A percentile compares a stretch with the other conserved stretches of the same genome.
Evolutionary conservation across 2,888 invertebrate genomes (phyloP).

Genomic region (Drosophila quinaria): DNA sequence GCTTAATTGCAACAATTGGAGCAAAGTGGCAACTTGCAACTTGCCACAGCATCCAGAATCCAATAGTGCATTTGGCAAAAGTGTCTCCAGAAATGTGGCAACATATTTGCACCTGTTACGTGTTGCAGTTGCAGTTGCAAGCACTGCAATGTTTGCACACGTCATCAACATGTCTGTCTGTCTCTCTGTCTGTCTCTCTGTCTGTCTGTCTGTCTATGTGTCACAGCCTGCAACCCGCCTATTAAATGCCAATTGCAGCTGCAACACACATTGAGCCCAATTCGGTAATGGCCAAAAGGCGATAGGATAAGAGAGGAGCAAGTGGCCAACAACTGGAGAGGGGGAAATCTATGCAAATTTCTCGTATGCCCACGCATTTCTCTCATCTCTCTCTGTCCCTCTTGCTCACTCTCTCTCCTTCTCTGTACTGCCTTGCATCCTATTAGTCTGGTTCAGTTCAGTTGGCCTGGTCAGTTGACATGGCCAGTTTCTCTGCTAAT

Average conservation of each 20-base stretch:
- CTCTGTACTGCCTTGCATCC: conserved; percentile 16
- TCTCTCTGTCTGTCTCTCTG: conserved; percentile 9
- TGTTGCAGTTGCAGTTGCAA: conserved; percentile 21
- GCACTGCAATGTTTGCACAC: conserved; percentile 34
- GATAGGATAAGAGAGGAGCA: background rate
- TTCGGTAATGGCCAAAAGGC: conserved; percentile 37
- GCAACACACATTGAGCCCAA: conserved; percentile 29
- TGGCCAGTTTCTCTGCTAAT: conserved; percentile 53
- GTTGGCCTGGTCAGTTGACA: conserved; percentile 68
- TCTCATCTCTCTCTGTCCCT: background rate
- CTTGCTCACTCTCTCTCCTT: background rate
- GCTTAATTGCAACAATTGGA: conserved; percentile 15
- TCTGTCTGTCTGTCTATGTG: conserved; percentile 15
- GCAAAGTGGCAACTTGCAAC: conserved; percentile 3
- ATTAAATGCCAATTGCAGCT: conserved; percentile 68
- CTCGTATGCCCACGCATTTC: conserved; percentile 8
- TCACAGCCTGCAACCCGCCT: conserved; percentile 46
- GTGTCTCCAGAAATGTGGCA: conserved; percentile 29
- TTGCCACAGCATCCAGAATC: conserved; percentile 4
- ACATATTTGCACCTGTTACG: conserved; percentile 56
- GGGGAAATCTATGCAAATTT: conserved; percentile 43
- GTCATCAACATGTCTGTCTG: conserved; percentile 30
- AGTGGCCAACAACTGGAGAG: background rate
- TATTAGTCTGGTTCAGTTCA: conserved; percentile 63
- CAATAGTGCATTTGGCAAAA: conserved; percentile 33